These are phyloP conservation scores for Opisthograptis luteolata DNA, from an alignment of 2,888 invertebrate genomes.

Conservation along the genomic window DNA sequence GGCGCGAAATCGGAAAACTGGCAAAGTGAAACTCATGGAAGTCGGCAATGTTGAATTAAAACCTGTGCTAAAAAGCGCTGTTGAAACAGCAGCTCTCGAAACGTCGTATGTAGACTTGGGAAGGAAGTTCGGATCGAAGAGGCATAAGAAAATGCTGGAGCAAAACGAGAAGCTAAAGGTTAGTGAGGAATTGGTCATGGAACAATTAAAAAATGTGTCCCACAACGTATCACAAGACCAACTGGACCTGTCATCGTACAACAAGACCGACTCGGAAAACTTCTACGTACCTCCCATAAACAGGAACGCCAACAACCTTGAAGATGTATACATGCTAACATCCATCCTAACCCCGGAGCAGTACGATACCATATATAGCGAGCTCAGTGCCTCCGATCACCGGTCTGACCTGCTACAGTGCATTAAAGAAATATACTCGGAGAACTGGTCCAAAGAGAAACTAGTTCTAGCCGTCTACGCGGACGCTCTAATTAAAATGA, in stretches of 20 bases:
- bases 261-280: slow-evolving; percentile 62
- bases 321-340: slow-evolving; percentile 75
- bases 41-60: slow-evolving; percentile 56
- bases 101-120: slow-evolving; percentile 74
- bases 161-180: slow-evolving; percentile 85
- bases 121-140: slow-evolving; percentile 87
- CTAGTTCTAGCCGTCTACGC: slow-evolving; percentile 61
- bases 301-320: slow-evolving; percentile 66
- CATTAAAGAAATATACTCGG: slow-evolving; percentile 1
- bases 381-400: slow-evolving; percentile 57
- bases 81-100: slow-evolving; percentile 48
- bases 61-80: slow-evolving; percentile 49
- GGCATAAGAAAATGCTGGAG: slow-evolving; percentile 83
- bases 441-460: slow-evolving; percentile 15
- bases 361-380: slow-evolving; percentile 59
- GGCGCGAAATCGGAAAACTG: slow-evolving; percentile 60
- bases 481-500: slow-evolving; percentile 54
- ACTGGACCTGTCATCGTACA: slow-evolving; percentile 62
- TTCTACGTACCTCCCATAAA: slow-evolving; percentile 81
- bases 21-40: slow-evolving; percentile 69
- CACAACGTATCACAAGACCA: slow-evolving; percentile 59
- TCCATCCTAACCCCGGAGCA: slow-evolving; percentile 70
- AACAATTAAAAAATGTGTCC: slow-evolving; percentile 83
- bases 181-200: slow-evolving; percentile 82
- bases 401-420: slow-evolving; percentile 46